Percentiles rank a stretch among this genome's conserved stretches.
phyloP scores from a whole-genome alignment of 2,888 invertebrate genomes.

The Xanthia togata region DNA sequence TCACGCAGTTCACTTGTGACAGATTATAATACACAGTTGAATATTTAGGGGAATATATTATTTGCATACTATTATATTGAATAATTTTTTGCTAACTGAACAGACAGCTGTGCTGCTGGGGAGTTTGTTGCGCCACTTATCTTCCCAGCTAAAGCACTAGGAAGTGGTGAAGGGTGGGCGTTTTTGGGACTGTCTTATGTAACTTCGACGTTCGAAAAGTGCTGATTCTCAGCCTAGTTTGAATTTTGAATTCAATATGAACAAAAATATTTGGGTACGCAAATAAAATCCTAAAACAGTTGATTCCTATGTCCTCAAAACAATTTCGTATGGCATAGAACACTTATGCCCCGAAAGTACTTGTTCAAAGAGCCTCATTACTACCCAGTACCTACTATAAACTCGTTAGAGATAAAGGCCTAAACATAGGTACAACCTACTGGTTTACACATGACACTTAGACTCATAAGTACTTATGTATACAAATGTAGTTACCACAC shows the following conservation, averaged over 20 bases:
- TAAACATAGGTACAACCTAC: conserved; percentile 10
- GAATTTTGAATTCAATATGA: too few species aligned
- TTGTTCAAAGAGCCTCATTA: conserved; percentile 1
- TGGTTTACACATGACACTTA: neutral
- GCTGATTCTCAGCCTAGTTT: too few species aligned
- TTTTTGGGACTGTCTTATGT: too few species aligned
- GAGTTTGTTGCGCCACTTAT: too few species aligned
- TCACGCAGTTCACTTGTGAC: neutral
- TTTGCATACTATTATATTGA: too few species aligned
- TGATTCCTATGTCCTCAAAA: neutral
- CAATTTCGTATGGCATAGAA: neutral
- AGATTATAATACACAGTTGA: neutral
- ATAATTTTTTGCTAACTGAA: too few species aligned
- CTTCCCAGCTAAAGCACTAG: too few species aligned
- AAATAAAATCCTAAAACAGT: neutral
- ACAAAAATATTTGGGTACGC: neutral
- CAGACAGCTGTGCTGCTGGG: too few species aligned
- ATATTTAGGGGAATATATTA: neutral
- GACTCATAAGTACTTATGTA: neutral
- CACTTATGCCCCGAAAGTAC: neutral
- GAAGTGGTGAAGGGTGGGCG: too few species aligned
- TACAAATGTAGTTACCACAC: conserved; percentile 17
- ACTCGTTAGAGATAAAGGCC: conserved; percentile 26
- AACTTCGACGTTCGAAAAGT: too few species aligned
- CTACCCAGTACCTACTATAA: conserved; percentile 9